These are phyloP conservation scores for Lysiphlebus fabarum DNA, from an alignment of 1,140 invertebrate species.

Conservation along the genomic window DNA sequence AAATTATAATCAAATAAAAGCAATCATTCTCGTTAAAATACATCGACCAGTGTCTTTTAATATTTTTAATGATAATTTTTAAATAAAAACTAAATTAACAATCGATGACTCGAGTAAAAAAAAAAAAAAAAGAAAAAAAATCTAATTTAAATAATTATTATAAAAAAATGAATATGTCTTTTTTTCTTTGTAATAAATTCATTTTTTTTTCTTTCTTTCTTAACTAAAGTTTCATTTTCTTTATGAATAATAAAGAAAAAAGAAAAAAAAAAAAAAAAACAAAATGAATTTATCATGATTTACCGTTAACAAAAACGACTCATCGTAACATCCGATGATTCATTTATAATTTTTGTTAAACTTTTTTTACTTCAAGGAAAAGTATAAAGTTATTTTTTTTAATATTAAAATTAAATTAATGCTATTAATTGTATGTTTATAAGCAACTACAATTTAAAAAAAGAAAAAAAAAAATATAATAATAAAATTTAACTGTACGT, in stretches of 20 bases:
- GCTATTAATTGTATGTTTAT: background rate
- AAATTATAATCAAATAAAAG: background rate
- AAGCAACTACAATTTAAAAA: slow-evolving; percentile 9
- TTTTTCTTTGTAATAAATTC: background rate
- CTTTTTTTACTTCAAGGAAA: too few relatives aligned
- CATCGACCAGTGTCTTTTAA: slow-evolving; percentile 26
- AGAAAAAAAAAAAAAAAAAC: too few relatives aligned
- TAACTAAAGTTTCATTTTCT: background rate
- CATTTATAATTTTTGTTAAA: too few relatives aligned
- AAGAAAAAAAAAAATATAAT: slow-evolving; percentile 13
- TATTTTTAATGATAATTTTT: slow-evolving; percentile 13
- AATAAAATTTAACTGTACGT: slow-evolving; percentile 57
- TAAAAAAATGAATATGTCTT: too few relatives aligned
- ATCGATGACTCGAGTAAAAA: background rate
- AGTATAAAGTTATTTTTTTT: too few relatives aligned
- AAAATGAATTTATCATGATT: too few relatives aligned
- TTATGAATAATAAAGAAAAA: too few relatives aligned
- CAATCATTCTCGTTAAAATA: slow-evolving; percentile 4
- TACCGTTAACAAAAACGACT: too few relatives aligned
- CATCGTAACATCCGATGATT: too few relatives aligned
- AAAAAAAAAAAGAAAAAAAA: slow-evolving; percentile 4
- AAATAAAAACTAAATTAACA: background rate
- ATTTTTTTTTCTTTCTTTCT: background rate
- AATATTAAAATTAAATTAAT: background rate
- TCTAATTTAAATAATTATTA: too few relatives aligned